Evolutionary conservation across 2,113 vertebrate species (phyloP).

Genomic region (Nestor notabilis): DNA sequence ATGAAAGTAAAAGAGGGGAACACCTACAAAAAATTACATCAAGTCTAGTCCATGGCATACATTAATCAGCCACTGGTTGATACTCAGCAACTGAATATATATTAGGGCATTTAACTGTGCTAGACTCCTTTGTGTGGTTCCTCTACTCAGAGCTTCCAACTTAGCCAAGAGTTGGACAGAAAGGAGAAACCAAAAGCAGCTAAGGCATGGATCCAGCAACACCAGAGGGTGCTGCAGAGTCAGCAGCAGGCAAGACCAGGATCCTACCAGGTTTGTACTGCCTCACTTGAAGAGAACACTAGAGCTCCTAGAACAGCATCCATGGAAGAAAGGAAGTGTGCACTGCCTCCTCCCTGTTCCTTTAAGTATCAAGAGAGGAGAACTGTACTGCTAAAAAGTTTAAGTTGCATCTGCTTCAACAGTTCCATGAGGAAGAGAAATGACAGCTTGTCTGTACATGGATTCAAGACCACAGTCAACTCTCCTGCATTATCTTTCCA

Average conservation of each 20-base stretch:
- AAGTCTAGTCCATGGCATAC: neutral
- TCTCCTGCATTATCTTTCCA: neutral
- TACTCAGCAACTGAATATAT: neutral
- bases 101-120: neutral
- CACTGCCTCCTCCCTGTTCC: neutral
- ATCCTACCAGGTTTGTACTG: neutral
- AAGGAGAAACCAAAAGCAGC: neutral
- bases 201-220: neutral
- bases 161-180: neutral
- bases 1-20: neutral
- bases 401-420: neutral
- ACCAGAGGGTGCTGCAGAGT: slow-evolving; percentile 49
- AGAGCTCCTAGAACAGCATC: neutral
- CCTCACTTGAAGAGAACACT: fast-evolving
- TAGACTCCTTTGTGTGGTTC: neutral
- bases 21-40: neutral
- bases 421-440: neutral
- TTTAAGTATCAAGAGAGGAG: neutral
- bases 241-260: neutral
- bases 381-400: neutral
- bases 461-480: neutral
- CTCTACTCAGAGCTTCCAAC: neutral
- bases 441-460: neutral
- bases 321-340: fast-evolving
- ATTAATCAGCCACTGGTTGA: neutral